phyloP scores from a whole-genome alignment of 2,797 vertebrate species.

The Lophius americanus region DNA sequence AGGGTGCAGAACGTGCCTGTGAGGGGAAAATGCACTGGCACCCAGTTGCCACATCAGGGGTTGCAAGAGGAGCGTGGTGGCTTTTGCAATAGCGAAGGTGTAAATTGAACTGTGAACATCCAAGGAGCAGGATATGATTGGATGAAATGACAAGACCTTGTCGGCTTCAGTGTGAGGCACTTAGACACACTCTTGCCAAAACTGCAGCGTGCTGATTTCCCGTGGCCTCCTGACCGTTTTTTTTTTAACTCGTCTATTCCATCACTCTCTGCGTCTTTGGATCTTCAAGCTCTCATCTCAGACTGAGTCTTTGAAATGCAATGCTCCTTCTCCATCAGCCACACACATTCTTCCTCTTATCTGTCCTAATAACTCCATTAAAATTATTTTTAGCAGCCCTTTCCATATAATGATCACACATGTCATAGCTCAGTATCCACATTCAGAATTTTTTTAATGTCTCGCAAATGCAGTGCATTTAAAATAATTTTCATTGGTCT shows the following conservation, averaged over 20 bases:
- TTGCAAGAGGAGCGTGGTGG: constrained; percentile 63
- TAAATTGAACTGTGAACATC: constrained; percentile 81
- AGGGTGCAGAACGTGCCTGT: constrained; percentile 34
- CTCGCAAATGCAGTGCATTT: constrained; percentile 19
- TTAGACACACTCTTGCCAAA: constrained; percentile 54
- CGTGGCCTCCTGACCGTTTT: constrained; percentile 48
- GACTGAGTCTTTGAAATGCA: constrained; percentile 71
- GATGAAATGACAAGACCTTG: constrained; percentile 68
- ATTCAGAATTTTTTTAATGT: constrained; percentile 19
- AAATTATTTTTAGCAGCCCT: constrained; percentile 33
- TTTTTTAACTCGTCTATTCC: constrained; percentile 49
- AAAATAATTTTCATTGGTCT: constrained; percentile 14
- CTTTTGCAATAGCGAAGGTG: constrained; percentile 66
- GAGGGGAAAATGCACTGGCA: constrained; percentile 81
- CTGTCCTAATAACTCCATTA: constrained; percentile 35
- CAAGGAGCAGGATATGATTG: constrained; percentile 70
- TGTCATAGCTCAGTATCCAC: constrained; percentile 8
- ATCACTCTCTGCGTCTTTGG: constrained; percentile 66
- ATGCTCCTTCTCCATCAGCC: constrained; percentile 35
- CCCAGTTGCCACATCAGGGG: constrained; percentile 64
- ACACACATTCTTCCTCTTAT: constrained; percentile 17
- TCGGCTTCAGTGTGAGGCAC: constrained; percentile 42
- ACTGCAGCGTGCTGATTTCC: constrained; percentile 55
- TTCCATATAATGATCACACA: constrained; percentile 25
- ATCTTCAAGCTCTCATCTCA: constrained; percentile 71